A percentile compares a stretch with the other conserved stretches of the same genome.
Conservation (phyloP, 2,113 vertebrate species). For the Microtus richardsoni region DNA sequence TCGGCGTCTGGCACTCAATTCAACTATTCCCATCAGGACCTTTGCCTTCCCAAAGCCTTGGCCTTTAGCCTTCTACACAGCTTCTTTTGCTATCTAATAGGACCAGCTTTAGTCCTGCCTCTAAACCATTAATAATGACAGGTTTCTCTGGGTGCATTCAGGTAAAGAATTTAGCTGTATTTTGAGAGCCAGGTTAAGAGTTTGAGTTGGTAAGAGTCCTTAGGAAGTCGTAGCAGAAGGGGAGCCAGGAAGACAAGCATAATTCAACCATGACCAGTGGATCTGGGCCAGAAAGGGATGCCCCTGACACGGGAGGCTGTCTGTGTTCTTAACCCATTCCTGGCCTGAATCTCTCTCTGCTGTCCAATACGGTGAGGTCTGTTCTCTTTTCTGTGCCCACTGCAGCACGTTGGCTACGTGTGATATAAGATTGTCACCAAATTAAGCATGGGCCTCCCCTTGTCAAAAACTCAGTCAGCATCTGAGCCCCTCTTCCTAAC, state of each 20-base stretch:
- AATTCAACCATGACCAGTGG: background rate
- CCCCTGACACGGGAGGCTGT: background rate
- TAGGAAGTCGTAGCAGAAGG: background rate
- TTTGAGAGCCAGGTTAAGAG: background rate
- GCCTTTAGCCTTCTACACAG: background rate
- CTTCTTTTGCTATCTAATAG: background rate
- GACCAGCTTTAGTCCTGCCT: background rate
- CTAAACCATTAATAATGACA: background rate
- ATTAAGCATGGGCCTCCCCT: conserved; percentile 14
- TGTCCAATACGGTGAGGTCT: background rate
- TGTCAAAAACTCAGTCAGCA: conserved; percentile 43
- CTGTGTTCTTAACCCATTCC: background rate
- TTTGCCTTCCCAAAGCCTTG: background rate
- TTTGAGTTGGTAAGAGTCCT: background rate
- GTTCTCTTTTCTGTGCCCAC: background rate
- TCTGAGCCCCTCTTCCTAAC: background rate
- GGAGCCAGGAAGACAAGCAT: too few species aligned
- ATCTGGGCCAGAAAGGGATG: fast-evolving
- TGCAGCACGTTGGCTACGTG: background rate
- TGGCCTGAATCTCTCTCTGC: background rate
- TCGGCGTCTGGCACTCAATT: background rate
- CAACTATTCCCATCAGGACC: background rate
- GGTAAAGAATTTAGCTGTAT: background rate
- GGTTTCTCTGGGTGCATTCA: background rate
- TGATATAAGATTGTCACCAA: conserved; percentile 40